A percentile compares a stretch with the other conserved stretches of the same genome.
phyloP scores from a whole-genome alignment of 35 echinoderm and acorn worm species.

The Heliocidaris tuberculata region DNA sequence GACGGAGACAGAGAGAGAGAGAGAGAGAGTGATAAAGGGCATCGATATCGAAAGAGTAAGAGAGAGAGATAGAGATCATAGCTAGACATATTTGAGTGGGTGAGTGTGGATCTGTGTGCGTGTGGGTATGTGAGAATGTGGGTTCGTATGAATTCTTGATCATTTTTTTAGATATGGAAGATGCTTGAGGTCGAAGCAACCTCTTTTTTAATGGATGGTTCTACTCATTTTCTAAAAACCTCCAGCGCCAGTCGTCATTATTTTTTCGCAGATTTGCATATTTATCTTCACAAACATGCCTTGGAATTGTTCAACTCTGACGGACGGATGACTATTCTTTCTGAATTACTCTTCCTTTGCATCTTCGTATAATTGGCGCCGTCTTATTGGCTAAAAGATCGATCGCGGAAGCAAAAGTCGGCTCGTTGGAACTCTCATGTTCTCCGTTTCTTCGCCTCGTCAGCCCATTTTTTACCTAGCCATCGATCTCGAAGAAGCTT shows the following conservation, averaged over 20 bases:
- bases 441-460: background rate
- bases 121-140: background rate
- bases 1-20: too few species aligned
- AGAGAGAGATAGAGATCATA: too few species aligned
- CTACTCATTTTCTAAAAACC: too few species aligned
- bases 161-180: too few species aligned
- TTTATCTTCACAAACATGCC: background rate
- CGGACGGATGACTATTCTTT: background rate
- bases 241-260: too few species aligned
- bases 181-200: too few species aligned
- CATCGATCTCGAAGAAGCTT: background rate
- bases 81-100: too few species aligned
- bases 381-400: background rate
- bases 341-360: background rate
- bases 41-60: too few species aligned
- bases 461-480: background rate
- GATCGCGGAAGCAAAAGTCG: background rate
- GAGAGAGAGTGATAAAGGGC: too few species aligned
- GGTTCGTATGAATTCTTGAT: too few species aligned
- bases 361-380: background rate
- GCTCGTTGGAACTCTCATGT: background rate
- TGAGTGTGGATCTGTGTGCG: background rate
- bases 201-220: too few species aligned
- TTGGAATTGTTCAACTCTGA: background rate
- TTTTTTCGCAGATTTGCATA: too few species aligned